Conservation (phyloP, 2,113 vertebrate genomes). For the Gracilinanus agilis region DNA sequence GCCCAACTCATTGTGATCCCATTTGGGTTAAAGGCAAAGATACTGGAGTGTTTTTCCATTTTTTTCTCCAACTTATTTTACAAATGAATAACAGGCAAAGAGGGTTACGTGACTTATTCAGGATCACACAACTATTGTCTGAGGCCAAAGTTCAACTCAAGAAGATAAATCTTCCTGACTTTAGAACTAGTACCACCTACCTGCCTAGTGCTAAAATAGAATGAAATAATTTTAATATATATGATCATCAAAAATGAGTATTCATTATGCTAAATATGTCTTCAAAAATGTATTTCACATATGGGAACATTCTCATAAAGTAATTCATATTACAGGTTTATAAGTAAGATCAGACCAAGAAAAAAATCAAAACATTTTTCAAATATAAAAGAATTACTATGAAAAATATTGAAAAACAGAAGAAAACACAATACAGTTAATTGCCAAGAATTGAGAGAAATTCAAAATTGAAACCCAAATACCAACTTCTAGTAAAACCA, state of each 20-base stretch:
- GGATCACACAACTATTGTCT: too few species aligned
- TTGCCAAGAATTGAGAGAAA: neutral
- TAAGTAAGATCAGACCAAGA: neutral
- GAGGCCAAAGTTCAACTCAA: too few species aligned
- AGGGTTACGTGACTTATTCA: too few species aligned
- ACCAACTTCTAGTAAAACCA: neutral
- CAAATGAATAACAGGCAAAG: too few species aligned
- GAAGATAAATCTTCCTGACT: too few species aligned
- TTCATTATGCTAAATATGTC: neutral
- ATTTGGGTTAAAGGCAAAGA: too few species aligned
- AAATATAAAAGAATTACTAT: neutral
- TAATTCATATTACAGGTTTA: neutral
- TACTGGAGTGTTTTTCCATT: too few species aligned
- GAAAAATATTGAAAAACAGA: neutral
- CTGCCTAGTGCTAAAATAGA: too few species aligned
- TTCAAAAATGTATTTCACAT: neutral
- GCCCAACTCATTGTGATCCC: too few species aligned
- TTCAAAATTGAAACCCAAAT: neutral
- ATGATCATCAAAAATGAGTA: neutral
- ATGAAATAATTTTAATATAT: too few species aligned
- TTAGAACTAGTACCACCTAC: too few species aligned
- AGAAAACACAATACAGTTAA: neutral
- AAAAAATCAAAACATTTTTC: neutral
- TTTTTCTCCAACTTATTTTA: too few species aligned
- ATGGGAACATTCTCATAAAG: neutral